phyloP scores from a whole-genome alignment of 2,888 invertebrate species.

The Limnephilus lunatus region DNA sequence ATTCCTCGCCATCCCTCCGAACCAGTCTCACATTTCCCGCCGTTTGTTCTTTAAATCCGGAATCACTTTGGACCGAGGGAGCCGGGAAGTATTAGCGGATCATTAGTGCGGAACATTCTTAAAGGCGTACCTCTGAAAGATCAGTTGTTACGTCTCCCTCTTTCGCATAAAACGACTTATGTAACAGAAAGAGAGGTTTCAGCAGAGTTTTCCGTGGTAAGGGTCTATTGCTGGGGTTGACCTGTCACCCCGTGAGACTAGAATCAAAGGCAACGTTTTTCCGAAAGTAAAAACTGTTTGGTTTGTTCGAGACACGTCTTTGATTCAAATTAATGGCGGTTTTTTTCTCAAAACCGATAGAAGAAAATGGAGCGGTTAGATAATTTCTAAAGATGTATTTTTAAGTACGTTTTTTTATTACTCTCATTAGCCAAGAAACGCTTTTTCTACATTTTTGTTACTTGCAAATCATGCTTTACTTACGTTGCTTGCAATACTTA shows the following conservation, averaged over 20 bases:
- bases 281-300: slow-evolving; percentile 4
- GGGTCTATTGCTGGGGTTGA: background rate
- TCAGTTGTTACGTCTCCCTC: background rate
- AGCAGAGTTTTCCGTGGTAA: background rate
- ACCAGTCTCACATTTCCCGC: slow-evolving; percentile 20
- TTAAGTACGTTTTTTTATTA: background rate
- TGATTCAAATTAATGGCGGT: slow-evolving; percentile 31
- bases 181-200: background rate
- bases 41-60: slow-evolving; percentile 53
- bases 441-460: background rate
- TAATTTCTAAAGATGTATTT: background rate
- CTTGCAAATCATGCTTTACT: background rate
- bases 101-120: slow-evolving; percentile 59
- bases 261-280: slow-evolving; percentile 41
- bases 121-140: background rate
- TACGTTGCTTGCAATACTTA: background rate
- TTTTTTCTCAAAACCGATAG: background rate
- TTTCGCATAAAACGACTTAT: background rate
- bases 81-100: slow-evolving; percentile 58
- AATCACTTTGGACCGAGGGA: slow-evolving; percentile 60
- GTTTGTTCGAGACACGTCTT: slow-evolving; percentile 18
- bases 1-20: background rate
- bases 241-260: slow-evolving; percentile 35
- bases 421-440: background rate
- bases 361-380: background rate